Evolutionary conservation across 2,888 invertebrate genomes (phyloP).

Genomic region (Steinernema scapterisci): DNA sequence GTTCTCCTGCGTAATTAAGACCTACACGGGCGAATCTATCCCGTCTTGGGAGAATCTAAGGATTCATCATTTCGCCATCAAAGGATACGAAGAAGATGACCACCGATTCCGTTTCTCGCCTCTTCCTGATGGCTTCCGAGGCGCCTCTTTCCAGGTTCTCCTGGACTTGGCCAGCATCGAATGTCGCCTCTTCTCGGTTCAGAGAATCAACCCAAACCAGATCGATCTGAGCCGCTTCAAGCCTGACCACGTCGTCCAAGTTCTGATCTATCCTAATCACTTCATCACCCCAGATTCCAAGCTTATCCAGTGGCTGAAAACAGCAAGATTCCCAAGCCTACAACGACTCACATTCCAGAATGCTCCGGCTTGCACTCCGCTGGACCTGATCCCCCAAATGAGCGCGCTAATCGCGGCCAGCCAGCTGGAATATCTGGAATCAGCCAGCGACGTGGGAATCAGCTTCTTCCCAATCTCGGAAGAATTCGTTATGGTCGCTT

Average conservation of each 20-base stretch:
- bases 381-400: not conserved
- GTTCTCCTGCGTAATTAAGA: not conserved
- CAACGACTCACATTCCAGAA: not conserved
- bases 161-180: not conserved
- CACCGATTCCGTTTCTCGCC: not conserved
- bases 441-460: not conserved
- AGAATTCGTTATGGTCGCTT: not conserved
- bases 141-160: not conserved
- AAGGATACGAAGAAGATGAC: not conserved
- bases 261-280: not conserved
- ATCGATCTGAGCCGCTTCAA: not conserved
- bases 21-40: not conserved
- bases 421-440: not conserved
- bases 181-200: not conserved
- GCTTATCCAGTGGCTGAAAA: not conserved
- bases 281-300: not conserved
- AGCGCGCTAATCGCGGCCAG: not conserved
- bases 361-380: not conserved
- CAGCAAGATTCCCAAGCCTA: not conserved
- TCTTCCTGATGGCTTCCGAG: not conserved
- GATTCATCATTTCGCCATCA: not conserved
- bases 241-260: not conserved
- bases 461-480: not conserved
- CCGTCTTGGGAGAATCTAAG: not conserved
- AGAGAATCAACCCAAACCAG: not conserved